Base-by-base conservation (phyloP, 2,113 vertebrate species). In the Neolamprologus longior region DNA sequence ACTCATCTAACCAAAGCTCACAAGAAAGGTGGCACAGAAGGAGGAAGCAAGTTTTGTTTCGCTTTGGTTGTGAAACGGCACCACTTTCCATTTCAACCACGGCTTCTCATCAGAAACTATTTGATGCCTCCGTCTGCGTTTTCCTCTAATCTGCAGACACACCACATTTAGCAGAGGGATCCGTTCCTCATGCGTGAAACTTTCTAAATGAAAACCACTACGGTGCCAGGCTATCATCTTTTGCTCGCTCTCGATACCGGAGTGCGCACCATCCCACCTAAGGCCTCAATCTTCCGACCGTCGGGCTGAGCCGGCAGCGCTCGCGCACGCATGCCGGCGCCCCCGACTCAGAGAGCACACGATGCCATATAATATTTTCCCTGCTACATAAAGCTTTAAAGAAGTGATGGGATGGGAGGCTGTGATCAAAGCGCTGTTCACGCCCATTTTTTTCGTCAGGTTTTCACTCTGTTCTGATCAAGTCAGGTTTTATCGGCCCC, bases 381-480 rank as follows among this genome's bases (percentile, higher is more conserved):
- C 58, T 52, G 76, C 83, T 81, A 86, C 55, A 61, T 63, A 40
- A 84, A 81, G 76, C 83, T 66, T 6, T 68, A 54, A 88, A 84
- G 58, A 88, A 87, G 37, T 40, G 86, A 88, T 90, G 14, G 50
- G 66, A 40, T n/a, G 81, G 31, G n/a, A 61, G 42, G 83, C 55
- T 63, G 63, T 58, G 85, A 94, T 93, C 90, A 93, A 92, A 94
- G 85, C 5, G 15, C 53, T 86, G 81, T 86, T 89, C 78, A 7
- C 54, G 21, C 42, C 33, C 6, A 11, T 47, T 73, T 68, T 66
- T 66, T 66, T 7, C 3, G 13, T 82, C 52, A 33, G 66, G 79
- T 78, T 85, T 80, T 19, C 55, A 71, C 76, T 86, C 66, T 47
- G 57, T 87, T 80, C 81, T 45, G 82, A 91, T 91, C 81, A 52